Conservation (phyloP, 2,113 vertebrate genomes). For the Chinchilla lanigera region DNA sequence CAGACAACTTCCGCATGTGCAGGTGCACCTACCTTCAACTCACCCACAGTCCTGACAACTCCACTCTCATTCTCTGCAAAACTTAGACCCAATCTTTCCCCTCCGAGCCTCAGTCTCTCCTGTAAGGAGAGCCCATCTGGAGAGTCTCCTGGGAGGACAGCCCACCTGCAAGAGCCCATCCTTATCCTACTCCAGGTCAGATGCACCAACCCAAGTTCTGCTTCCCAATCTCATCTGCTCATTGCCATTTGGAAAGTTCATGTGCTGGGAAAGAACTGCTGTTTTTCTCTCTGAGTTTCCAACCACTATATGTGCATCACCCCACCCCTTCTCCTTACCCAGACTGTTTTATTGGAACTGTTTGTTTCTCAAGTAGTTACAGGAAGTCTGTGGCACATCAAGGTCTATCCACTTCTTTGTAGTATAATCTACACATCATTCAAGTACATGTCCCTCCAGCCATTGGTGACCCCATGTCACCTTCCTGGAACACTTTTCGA, state of each 20-base stretch:
- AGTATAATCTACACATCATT: constrained; percentile 73
- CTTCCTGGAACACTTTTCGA: constrained; percentile 39
- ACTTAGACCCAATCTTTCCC: background rate
- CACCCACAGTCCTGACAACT: background rate
- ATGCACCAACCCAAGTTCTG: background rate
- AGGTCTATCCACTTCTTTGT: constrained; percentile 4
- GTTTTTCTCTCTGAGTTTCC: constrained; percentile 30
- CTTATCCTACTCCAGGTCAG: background rate
- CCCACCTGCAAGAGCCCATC: too few relatives aligned
- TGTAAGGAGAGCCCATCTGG: background rate
- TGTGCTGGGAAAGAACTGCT: background rate
- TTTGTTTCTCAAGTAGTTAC: constrained; percentile 81
- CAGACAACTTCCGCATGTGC: background rate
- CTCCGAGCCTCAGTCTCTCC: background rate
- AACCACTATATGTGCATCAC: background rate
- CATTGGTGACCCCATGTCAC: background rate
- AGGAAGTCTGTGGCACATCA: constrained; percentile 58
- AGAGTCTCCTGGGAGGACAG: background rate
- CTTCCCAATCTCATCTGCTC: background rate
- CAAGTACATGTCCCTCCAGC: constrained; percentile 58
- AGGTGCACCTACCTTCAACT: background rate
- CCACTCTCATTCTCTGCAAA: background rate
- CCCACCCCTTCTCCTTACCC: constrained; percentile 55
- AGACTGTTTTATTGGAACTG: constrained; percentile 76
- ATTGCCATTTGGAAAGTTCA: constrained; percentile 14